Conservation (phyloP, 2,113 vertebrate species). For the Illadopsis cleaveri region DNA sequence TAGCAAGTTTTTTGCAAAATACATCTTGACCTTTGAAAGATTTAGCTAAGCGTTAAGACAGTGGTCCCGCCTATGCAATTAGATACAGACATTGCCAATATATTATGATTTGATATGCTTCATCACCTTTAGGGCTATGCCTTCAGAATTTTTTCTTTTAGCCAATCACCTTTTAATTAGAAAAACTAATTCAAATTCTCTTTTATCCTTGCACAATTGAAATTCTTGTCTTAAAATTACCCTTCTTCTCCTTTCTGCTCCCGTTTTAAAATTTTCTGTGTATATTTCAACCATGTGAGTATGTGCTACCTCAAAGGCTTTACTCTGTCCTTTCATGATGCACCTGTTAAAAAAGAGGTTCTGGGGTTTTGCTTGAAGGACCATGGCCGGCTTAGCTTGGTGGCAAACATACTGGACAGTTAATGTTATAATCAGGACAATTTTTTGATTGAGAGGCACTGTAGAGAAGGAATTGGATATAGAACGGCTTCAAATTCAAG, state of each 20-base stretch:
- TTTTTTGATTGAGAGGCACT: background rate
- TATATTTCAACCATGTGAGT: background rate
- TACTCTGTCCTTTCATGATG: background rate
- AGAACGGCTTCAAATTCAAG: background rate
- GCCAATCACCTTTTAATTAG: background rate
- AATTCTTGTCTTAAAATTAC: background rate
- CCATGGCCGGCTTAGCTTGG: background rate
- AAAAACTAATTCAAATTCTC: background rate
- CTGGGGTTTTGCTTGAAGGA: background rate
- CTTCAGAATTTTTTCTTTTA: background rate
- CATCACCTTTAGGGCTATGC: background rate
- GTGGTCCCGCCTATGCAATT: background rate
- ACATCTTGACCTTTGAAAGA: background rate
- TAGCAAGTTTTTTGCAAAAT: background rate
- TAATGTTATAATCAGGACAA: background rate
- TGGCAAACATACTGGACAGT: background rate
- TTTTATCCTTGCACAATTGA: background rate
- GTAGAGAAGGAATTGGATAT: background rate
- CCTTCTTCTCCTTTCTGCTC: fast-evolving
- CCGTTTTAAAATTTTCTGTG: background rate
- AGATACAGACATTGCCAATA: background rate
- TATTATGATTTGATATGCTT: background rate
- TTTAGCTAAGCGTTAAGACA: background rate
- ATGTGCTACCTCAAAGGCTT: background rate
- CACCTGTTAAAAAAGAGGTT: background rate